Evolutionary conservation across 2,888 invertebrate species (phyloP).

Genomic region (Ennomos quercinarius): DNA sequence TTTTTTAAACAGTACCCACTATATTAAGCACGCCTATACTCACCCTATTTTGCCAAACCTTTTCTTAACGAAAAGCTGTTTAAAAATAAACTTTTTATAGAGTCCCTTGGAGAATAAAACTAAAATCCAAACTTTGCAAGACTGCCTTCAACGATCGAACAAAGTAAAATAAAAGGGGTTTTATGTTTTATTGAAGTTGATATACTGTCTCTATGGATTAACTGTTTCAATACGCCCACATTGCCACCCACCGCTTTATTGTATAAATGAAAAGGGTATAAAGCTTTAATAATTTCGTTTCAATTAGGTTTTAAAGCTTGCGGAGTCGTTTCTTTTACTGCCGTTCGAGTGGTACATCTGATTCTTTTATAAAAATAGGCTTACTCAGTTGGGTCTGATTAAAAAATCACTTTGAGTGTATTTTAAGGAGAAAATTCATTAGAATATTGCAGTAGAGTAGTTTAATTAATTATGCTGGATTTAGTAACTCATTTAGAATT

Average conservation of each 20-base stretch:
- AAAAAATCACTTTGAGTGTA: conserved; percentile 1
- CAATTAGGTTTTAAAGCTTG: conserved; percentile 33
- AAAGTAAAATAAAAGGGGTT: not conserved
- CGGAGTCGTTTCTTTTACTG: conserved; percentile 28
- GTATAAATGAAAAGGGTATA: conserved; percentile 35
- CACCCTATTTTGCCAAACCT: too few relatives aligned
- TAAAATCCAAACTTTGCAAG: too few relatives aligned
- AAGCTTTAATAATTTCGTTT: conserved; percentile 35
- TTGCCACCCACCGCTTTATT: conserved; percentile 26
- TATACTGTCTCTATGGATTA: conserved; percentile 5
- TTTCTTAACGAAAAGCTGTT: too few relatives aligned
- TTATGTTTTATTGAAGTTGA: conserved; percentile 4
- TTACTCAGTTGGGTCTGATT: conserved; percentile 3
- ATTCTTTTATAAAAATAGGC: conserved; percentile 20
- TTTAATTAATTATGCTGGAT: too few relatives aligned
- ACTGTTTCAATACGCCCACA: conserved; percentile 18
- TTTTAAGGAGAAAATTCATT: not conserved
- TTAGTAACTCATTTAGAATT: too few relatives aligned
- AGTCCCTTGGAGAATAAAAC: too few relatives aligned
- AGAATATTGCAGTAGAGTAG: too few relatives aligned
- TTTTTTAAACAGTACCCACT: too few relatives aligned
- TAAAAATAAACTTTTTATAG: too few relatives aligned
- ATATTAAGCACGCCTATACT: too few relatives aligned
- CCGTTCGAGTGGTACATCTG: conserved; percentile 23
- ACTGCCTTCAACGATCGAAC: too few relatives aligned